These are phyloP conservation scores for Corythornis cristatus DNA, from an alignment of 2,113 vertebrate genomes.

Conservation along the genomic window DNA sequence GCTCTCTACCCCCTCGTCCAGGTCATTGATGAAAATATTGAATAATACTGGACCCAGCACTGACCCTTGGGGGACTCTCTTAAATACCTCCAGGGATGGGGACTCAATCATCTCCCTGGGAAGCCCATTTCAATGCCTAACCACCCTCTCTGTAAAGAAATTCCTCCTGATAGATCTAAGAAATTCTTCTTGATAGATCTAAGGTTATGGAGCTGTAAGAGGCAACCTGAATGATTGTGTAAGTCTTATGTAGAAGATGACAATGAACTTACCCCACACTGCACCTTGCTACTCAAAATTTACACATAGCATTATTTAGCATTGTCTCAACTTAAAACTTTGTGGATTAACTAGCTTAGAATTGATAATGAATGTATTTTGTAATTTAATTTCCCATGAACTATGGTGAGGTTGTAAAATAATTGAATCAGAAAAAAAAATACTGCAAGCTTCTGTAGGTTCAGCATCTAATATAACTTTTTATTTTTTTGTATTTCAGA, in stretches of 20 bases:
- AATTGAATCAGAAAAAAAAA: background rate
- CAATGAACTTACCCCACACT: background rate
- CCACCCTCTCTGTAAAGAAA: too few species aligned
- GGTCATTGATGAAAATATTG: too few species aligned
- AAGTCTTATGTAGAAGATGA: background rate
- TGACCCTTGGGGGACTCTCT: too few species aligned
- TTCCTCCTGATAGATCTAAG: too few species aligned
- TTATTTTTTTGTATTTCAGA: background rate
- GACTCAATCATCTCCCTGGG: too few species aligned
- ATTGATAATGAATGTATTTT: background rate
- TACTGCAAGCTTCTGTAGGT: background rate
- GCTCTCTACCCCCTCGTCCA: too few species aligned
- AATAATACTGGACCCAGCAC: too few species aligned
- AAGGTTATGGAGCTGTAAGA: background rate
- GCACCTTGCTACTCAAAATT: background rate
- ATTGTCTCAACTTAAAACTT: background rate
- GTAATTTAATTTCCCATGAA: background rate
- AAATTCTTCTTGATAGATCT: too few species aligned
- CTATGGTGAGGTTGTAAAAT: accelerated
- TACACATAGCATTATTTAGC: too few species aligned
- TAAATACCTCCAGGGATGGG: too few species aligned
- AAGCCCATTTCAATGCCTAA: background rate
- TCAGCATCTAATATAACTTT: background rate
- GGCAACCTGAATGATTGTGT: background rate
- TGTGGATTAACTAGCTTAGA: background rate